phyloP scores from a whole-genome alignment of 2,797 vertebrate genomes.

The Chelon auratus region DNA sequence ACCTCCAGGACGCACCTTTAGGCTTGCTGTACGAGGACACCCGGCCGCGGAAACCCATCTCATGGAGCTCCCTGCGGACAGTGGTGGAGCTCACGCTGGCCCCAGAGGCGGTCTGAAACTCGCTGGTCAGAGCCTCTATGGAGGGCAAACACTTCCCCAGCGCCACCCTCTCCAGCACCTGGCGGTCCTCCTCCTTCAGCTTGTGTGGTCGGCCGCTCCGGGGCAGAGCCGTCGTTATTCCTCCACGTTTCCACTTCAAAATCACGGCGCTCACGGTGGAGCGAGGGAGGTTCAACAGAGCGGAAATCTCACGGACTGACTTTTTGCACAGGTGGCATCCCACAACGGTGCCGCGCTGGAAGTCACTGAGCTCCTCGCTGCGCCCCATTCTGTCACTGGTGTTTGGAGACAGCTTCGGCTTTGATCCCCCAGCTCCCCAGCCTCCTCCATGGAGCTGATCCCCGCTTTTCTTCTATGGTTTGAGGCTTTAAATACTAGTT shows the following conservation, averaged over 20 bases:
- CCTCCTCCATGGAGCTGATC: neutral
- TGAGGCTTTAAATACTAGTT: neutral
- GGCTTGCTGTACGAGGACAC: conserved; percentile 53
- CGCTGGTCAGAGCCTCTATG: conserved; percentile 54
- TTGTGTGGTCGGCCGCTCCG: conserved; percentile 68
- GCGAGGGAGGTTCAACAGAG: conserved; percentile 50
- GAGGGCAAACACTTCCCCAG: conserved; percentile 49
- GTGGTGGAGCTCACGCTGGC: conserved; percentile 59
- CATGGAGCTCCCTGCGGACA: conserved; percentile 61
- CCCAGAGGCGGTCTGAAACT: conserved; percentile 63
- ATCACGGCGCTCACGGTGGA: conserved; percentile 69
- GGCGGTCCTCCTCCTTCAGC: conserved; percentile 61
- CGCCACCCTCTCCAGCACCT: conserved; percentile 57
- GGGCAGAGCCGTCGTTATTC: conserved; percentile 65
- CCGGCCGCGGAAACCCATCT: conserved; percentile 66
- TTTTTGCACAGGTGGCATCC: conserved; percentile 67
- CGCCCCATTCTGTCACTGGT: conserved; percentile 42
- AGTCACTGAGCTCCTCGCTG: conserved; percentile 68
- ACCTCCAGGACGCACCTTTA: conserved; percentile 40
- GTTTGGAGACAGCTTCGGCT: neutral
- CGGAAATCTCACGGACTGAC: conserved; percentile 61
- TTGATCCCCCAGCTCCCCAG: neutral
- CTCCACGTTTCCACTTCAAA: conserved; percentile 63
- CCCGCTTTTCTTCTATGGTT: conserved; percentile 2
- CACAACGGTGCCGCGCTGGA: conserved; percentile 63